Base-by-base conservation (phyloP, 2,888 invertebrate species). In the Caenorhabditis doughertyi region DNA sequence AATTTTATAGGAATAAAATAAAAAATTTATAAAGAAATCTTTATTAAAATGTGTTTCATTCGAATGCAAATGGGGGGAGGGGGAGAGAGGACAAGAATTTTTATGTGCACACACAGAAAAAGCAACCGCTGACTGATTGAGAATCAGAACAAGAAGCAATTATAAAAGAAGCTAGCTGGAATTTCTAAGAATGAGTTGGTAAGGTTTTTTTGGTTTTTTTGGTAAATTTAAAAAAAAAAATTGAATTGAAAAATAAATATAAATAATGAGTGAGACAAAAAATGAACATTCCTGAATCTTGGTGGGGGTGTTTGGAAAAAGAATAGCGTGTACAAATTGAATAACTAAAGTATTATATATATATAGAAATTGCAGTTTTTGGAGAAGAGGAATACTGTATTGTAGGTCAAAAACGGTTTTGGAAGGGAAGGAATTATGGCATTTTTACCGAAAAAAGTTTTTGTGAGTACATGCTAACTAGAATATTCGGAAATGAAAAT, bases 361-460 rank as follows among this genome's bases (percentile, higher is more conserved):
- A 51, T 29, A 21, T 65, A 49, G 32, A 62, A 18, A 29, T 18
- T 62, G 60, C 39, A 21, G 13, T 42, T 42, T 23, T 27, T 21
- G 29, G 62, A 49, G 11, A 47, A n/a, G 32, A 55, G 32, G 32
- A 55, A 29, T 55, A 18, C 73, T 73, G 73, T 55, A 55, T 51
- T 39, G 73, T 32, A n/a, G 47, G n/a, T 39, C n/a, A 32, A 68
- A 39, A 47, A 47, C 42, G 23, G 25, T 23, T 44, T 13, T 42
- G 62, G 62, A 42, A 49, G 42, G 64, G 74, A 51, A 65, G 51
- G 65, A 74, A 74, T 74, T 74, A 74, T 74, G 74, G 65, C 74
- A 74, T 65, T 65, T n/a, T 65, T 51, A 65, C 65, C 65, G 16
- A 56, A 55, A 49, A 64, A 13, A 9, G 11, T 51, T 60, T 68